These are phyloP conservation scores for Hydractinia symbiolongicarpus DNA, from an alignment of 30 jellyfish, hydroid and myxozoan species.

Conservation along the genomic window DNA sequence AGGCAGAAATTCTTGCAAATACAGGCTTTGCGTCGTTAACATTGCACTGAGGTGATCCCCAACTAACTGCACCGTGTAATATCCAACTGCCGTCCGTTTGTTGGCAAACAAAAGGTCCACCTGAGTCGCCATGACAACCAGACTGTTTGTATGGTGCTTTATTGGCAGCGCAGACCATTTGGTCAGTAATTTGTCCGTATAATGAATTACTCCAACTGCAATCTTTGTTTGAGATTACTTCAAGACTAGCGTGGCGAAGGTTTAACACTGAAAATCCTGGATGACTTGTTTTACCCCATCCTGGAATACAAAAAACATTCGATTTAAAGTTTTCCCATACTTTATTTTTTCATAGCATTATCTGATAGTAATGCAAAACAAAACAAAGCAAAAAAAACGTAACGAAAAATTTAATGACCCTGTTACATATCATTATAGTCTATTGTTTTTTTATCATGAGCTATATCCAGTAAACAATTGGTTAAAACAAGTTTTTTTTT, in stretches of 20 bases:
- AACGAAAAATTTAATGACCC: no score
- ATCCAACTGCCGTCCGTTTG: constrained; percentile 32
- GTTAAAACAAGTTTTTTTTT: no score
- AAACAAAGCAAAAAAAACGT: no score
- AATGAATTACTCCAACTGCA: constrained; percentile 37
- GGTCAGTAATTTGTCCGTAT: constrained; percentile 18
- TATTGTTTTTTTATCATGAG: no score
- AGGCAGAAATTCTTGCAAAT: constrained; percentile 57
- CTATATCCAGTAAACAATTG: no score
- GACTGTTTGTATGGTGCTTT: constrained; percentile 28
- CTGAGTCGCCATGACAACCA: constrained; percentile 83
- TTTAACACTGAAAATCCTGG: constrained; percentile 39
- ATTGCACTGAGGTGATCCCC: constrained; percentile 67
- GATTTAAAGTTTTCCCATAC: background rate
- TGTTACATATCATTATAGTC: no score
- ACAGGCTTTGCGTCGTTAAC: constrained; percentile 43
- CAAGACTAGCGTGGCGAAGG: constrained; percentile 54
- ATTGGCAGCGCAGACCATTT: constrained; percentile 57
- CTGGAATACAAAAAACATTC: background rate
- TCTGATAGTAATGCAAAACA: no score
- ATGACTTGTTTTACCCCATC: constrained; percentile 60
- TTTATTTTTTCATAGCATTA: no score
- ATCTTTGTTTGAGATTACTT: constrained; percentile 26
- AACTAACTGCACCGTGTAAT: constrained; percentile 73
- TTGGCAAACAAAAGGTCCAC: constrained; percentile 74